These are phyloP conservation scores for Trachelus stipa DNA, from an alignment of 2,888 invertebrate genomes.

Conservation along the genomic window DNA sequence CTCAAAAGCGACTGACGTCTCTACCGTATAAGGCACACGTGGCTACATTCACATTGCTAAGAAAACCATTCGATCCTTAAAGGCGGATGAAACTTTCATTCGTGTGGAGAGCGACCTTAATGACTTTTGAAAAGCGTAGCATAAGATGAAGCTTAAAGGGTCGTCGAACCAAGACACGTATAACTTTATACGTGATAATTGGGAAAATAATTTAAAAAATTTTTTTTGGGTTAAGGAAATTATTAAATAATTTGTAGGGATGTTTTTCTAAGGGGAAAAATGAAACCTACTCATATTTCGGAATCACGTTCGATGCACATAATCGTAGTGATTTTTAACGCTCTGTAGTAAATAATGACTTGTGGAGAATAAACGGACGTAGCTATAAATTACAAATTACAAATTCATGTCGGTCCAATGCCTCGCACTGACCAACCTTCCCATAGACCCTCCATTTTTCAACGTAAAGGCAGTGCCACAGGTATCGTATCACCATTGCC, in stretches of 20 bases:
- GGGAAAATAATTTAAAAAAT: no score
- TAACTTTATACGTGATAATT: neutral
- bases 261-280: slow-evolving; percentile 5
- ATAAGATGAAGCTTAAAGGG: neutral
- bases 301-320: slow-evolving; percentile 20
- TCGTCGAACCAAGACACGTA: slow-evolving; percentile 28
- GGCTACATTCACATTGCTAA: neutral
- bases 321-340: slow-evolving; percentile 44
- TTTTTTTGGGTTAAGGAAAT: neutral
- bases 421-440: slow-evolving; percentile 8
- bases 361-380: slow-evolving; percentile 41
- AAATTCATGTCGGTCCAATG: slow-evolving; percentile 40
- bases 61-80: neutral
- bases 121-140: neutral
- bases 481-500: slow-evolving; percentile 44
- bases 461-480: slow-evolving; percentile 36
- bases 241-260: neutral
- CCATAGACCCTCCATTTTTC: slow-evolving; percentile 47
- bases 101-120: neutral
- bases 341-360: slow-evolving; percentile 40
- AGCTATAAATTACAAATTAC: slow-evolving; percentile 50
- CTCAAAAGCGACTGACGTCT: slow-evolving; percentile 46
- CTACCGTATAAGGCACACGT: slow-evolving; percentile 48
- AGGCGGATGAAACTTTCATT: neutral
- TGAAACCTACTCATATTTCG: slow-evolving; percentile 11